Percentiles rank a stretch among this genome's conserved stretches.
These are phyloP conservation scores for Alentia gelatinosa DNA, from an alignment of 2,888 invertebrate genomes.

Conservation along the genomic window DNA sequence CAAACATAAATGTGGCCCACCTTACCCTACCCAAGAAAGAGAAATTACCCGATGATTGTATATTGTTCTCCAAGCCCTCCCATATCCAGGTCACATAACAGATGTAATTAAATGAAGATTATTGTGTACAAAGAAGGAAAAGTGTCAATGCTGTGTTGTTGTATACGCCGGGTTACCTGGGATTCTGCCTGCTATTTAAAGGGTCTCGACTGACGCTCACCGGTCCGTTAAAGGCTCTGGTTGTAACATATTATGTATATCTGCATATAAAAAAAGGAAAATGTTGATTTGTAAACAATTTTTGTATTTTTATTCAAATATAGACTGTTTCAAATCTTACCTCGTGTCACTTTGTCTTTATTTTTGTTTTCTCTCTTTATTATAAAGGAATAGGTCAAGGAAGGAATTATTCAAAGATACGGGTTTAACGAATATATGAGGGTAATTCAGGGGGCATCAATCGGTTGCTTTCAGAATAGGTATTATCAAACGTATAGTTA, in stretches of 20 bases:
- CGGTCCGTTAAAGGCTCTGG: neutral
- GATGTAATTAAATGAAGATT: neutral
- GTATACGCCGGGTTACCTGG: neutral
- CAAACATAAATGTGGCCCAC: too few relatives aligned
- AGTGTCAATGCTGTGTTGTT: slow-evolving; percentile 12
- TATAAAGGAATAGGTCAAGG: too few relatives aligned
- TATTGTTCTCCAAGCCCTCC: neutral
- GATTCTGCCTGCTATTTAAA: neutral
- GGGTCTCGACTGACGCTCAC: neutral
- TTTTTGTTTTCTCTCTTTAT: neutral
- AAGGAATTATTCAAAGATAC: too few relatives aligned
- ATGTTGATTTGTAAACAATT: slow-evolving; percentile 40
- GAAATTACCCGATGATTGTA: neutral
- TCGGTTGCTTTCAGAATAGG: too few relatives aligned
- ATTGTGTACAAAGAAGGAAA: neutral
- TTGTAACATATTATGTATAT: slow-evolving; percentile 38
- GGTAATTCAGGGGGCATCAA: too few relatives aligned
- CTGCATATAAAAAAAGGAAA: neutral
- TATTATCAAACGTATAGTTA: too few relatives aligned
- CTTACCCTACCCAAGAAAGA: too few relatives aligned
- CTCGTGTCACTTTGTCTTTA: neutral
- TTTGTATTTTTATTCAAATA: slow-evolving; percentile 52
- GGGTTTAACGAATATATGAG: too few relatives aligned
- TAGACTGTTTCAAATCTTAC: slow-evolving; percentile 27
- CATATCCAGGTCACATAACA: neutral